Evolutionary conservation across 2,797 vertebrate species (phyloP).

Genomic region (Tokudaia tokunoshimensis): DNA sequence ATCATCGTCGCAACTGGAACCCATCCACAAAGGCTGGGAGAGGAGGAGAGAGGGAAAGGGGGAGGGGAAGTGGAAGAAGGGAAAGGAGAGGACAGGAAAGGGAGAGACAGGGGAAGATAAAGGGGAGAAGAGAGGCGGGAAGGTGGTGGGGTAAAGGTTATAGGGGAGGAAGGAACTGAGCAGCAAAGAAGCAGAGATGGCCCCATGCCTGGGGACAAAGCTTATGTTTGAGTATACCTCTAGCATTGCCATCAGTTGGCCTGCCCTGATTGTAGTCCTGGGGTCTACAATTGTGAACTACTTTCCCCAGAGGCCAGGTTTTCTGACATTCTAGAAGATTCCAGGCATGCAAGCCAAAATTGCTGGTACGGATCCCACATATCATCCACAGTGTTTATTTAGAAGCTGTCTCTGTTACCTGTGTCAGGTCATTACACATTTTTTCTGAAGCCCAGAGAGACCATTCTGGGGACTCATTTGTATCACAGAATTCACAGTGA

Average conservation of each 20-base stretch:
- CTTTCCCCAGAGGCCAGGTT: background rate
- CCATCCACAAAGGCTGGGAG: background rate
- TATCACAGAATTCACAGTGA: background rate
- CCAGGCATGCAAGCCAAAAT: background rate
- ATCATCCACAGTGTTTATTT: background rate
- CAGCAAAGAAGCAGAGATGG: background rate
- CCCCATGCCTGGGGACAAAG: background rate
- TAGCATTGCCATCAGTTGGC: too few species aligned
- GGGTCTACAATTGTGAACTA: background rate
- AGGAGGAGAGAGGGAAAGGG: too few species aligned
- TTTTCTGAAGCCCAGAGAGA: background rate
- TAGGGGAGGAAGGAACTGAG: background rate
- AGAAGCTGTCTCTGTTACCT: background rate
- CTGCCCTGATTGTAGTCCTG: background rate
- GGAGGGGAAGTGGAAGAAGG: too few species aligned
- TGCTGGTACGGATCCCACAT: too few species aligned
- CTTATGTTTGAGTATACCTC: background rate
- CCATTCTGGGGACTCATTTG: background rate
- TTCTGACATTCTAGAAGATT: background rate
- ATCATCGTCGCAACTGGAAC: background rate
- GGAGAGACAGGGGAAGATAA: too few species aligned
- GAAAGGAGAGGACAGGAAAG: background rate
- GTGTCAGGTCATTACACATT: background rate
- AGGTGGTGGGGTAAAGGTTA: rapidly evolving
- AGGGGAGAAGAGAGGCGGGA: background rate